phyloP scores from a whole-genome alignment of 2,797 vertebrate species.

The Cynopterus sphinx region DNA sequence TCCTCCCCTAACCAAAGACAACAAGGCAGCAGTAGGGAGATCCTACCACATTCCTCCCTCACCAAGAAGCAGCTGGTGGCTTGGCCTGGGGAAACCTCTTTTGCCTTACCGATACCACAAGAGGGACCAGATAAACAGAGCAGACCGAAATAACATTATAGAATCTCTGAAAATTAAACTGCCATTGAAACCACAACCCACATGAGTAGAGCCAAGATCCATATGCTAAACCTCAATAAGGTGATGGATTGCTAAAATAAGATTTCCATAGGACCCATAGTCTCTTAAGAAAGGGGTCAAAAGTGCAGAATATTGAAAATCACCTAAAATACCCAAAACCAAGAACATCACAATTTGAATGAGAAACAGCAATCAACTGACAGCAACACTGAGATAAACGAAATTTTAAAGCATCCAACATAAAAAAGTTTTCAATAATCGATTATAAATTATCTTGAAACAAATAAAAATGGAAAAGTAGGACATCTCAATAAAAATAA shows the following conservation, averaged over 20 bases:
- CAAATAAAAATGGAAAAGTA: neutral
- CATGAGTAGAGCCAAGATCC: neutral
- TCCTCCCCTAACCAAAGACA: neutral
- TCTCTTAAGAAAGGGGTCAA: neutral
- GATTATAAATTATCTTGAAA: neutral
- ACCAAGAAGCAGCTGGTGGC: neutral
- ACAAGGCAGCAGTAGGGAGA: neutral
- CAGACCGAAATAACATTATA: neutral
- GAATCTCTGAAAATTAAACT: neutral
- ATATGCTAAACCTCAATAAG: neutral
- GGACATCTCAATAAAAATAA: neutral
- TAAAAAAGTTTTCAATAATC: neutral
- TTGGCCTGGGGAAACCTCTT: neutral
- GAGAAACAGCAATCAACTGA: neutral
- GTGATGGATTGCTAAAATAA: neutral
- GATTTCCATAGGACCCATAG: neutral
- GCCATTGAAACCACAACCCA: neutral
- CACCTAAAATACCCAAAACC: neutral
- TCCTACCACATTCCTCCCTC: neutral
- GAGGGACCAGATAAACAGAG: neutral
- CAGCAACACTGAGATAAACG: neutral
- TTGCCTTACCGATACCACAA: neutral
- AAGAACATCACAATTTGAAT: neutral
- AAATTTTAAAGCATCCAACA: neutral
- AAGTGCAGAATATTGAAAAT: neutral